These are phyloP conservation scores for Colaptes auratus DNA, from an alignment of 2,113 vertebrate species.

Conservation along the genomic window DNA sequence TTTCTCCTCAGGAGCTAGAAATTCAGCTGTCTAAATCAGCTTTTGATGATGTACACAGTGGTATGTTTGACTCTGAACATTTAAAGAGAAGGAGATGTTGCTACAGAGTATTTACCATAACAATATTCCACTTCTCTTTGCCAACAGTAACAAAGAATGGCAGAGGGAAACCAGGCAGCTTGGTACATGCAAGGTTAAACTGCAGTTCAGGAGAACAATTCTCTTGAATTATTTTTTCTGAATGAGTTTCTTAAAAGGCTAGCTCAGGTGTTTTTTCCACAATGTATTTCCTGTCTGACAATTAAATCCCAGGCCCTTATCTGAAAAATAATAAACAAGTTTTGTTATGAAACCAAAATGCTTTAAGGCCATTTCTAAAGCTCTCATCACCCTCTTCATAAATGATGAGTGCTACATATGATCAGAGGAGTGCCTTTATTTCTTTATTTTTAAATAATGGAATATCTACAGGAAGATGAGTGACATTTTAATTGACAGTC, in stretches of 20 bases:
- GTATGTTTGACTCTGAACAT: background rate
- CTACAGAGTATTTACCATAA: background rate
- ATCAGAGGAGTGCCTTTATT: background rate
- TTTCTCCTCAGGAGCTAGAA: conserved; percentile 40
- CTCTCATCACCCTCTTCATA: background rate
- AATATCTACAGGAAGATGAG: background rate
- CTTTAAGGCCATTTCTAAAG: background rate
- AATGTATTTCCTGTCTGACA: background rate
- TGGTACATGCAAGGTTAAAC: background rate
- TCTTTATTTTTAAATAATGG: background rate
- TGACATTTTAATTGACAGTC: background rate
- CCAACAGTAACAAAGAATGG: background rate
- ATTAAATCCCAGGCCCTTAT: background rate
- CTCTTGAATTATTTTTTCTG: background rate
- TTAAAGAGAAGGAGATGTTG: background rate
- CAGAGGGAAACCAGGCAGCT: background rate
- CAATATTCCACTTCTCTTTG: background rate
- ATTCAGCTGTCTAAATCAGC: conserved; percentile 48
- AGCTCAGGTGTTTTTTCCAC: background rate
- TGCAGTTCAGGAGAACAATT: background rate
- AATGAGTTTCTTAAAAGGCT: background rate
- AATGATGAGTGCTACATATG: background rate
- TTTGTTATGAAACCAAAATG: background rate
- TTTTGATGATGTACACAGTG: conserved; percentile 54
- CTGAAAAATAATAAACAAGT: background rate